Evolutionary conservation across 2,113 vertebrate species (phyloP).

Genomic region (Vimba vimba): DNA sequence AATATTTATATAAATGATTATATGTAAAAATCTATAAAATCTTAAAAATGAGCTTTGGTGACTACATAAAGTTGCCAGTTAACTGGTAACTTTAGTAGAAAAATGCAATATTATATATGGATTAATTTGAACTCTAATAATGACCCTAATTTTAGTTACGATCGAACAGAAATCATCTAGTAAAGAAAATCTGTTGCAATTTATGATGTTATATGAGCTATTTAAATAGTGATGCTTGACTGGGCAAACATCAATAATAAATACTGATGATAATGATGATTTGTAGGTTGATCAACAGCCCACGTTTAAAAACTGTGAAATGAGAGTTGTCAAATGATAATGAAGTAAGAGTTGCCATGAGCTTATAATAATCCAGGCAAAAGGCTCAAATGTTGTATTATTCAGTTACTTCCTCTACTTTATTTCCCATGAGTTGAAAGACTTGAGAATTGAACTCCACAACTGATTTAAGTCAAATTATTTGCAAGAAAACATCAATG

Average conservation of each 20-base stretch:
- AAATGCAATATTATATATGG: not conserved
- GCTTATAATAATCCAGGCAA: not conserved
- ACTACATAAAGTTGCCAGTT: not conserved
- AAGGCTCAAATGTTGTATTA: not conserved
- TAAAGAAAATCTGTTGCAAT: no score
- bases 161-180: no score
- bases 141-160: not conserved
- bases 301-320: not conserved
- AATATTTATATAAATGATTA: no score
- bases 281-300: not conserved
- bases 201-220: no score
- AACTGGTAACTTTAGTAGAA: not conserved
- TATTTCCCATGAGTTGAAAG: conserved; percentile 5
- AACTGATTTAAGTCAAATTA: not conserved
- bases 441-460: not conserved
- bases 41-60: no score
- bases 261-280: not conserved
- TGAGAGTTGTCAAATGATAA: not conserved
- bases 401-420: not conserved
- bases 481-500: not conserved
- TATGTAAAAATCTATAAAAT: no score
- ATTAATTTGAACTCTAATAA: not conserved
- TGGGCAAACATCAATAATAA: not conserved
- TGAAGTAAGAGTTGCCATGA: not conserved
- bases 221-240: not conserved